Evolutionary conservation across 2,113 vertebrate species (phyloP).

Genomic region (Acanthochromis polyacanthus): DNA sequence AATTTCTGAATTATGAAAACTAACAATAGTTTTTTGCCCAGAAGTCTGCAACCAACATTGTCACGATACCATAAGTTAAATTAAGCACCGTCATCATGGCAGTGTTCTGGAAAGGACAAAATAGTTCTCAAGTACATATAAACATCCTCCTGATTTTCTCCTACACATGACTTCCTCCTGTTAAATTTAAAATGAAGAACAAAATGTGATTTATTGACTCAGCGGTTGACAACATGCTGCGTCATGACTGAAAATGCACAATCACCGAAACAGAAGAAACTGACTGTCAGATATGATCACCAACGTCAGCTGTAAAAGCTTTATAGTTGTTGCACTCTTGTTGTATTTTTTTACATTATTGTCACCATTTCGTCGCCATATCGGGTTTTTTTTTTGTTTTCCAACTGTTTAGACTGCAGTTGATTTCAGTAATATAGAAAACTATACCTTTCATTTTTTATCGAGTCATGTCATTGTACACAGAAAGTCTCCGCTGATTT

Average conservation of each 20-base stretch:
- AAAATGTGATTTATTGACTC: conserved; percentile 55
- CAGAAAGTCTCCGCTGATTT: background rate
- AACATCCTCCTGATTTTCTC: background rate
- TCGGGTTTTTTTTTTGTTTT: no score
- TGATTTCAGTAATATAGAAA: background rate
- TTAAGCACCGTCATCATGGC: no score
- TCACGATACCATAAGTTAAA: background rate
- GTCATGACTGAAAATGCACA: conserved; percentile 36
- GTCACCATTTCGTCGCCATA: no score
- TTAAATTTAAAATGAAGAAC: conserved; percentile 9
- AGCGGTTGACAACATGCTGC: conserved; percentile 33
- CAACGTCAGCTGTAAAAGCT: background rate
- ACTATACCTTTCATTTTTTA: no score
- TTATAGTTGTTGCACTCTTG: no score
- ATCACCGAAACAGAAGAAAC: background rate
- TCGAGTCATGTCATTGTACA: background rate
- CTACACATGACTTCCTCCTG: background rate
- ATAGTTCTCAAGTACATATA: background rate
- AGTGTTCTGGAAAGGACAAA: background rate
- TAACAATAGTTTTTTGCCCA: background rate
- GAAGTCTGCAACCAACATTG: no score
- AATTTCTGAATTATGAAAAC: background rate
- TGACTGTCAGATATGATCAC: no score
- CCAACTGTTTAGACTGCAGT: no score
- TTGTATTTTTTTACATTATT: no score